Conservation (phyloP, 2,888 invertebrate species). For the Sesamia inferens region DNA sequence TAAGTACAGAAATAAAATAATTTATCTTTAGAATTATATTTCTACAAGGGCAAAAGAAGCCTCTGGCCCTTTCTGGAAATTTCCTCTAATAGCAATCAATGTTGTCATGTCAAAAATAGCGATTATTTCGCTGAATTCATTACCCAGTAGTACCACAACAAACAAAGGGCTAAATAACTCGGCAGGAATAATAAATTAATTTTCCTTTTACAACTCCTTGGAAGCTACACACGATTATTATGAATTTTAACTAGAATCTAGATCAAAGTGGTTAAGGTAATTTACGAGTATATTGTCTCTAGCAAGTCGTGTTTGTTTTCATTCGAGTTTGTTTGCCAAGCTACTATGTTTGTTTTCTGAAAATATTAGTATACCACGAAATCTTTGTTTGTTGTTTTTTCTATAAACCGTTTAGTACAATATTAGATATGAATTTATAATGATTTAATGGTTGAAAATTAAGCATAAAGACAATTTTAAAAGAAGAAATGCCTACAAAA, state of each 20-base stretch:
- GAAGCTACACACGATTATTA: constrained; percentile 1
- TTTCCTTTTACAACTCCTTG: constrained; percentile 7
- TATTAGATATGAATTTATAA: constrained; percentile 7
- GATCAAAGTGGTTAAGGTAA: constrained; percentile 43
- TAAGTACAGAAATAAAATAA: neutral
- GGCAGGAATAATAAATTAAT: neutral
- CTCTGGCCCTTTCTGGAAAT: neutral
- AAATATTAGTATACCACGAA: constrained; percentile 35
- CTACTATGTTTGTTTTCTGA: constrained; percentile 49
- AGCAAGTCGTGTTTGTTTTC: constrained; percentile 22
- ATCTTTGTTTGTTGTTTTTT: constrained; percentile 23
- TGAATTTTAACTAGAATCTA: constrained; percentile 42
- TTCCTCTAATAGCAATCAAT: neutral
- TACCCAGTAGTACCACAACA: neutral
- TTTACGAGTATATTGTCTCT: constrained; percentile 37
- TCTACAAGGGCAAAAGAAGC: neutral
- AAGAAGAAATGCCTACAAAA: neutral
- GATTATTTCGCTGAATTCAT: neutral
- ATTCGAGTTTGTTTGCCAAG: constrained; percentile 34
- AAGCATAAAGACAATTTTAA: neutral
- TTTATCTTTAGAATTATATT: neutral
- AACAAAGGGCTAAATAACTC: neutral
- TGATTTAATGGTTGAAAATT: neutral
- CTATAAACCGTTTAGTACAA: neutral
- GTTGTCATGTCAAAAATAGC: neutral